Evolutionary conservation across 2,113 vertebrate species (phyloP), one percentile per base, ranked within the genome.

Genomic region (Carassius auratus): DNA sequence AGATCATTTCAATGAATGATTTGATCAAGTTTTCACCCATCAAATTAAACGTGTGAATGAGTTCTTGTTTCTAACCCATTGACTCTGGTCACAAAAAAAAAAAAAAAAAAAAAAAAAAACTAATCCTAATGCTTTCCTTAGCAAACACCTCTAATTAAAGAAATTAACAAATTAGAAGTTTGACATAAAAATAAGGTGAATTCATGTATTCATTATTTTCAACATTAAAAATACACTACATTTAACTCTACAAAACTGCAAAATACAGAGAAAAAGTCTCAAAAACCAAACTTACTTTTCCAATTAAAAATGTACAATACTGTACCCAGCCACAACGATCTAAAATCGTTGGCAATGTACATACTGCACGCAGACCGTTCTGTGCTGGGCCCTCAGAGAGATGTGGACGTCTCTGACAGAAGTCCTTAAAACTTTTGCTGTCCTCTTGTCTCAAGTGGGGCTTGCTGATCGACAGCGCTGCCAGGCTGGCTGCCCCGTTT

Each of bases 361-460:
- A 26, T 52, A n/a, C n/a, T 77, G 8, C 26, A 36, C 1, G 4
- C 76, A 5, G 52, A 19, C 21, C 23, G 10, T 23, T 86, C 68
- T 76, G 30, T 59, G 36, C 55, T 48, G 36, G 8, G 42, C n/a
- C 52, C 42, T 73, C 36, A 15, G 36, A 85, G 5, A 77, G 36
- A 52, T 52, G 57, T 26, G 42, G 48, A n/a, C 42, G 1, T 36
- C 71, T 78, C 62, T 62, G 61, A 84, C 50, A 76, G 66, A 57
- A 85, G 82, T 30, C 26, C 30, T 76, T 71, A 62, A 71, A 8
- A 59, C 76, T 76, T 82, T 86, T 50, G 84, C 48, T 76, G 77
- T 55, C 86, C 23, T 87, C 83, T 90, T 85, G 83, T 91, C 83
- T 83, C 50, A 81, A 87, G 85, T 84, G 79, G 84, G 84, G 76